A percentile compares a stretch with the other conserved stretches of the same genome.
These are phyloP conservation scores for Polypedilum vanderplanki DNA, from an alignment of 1,140 invertebrate species.

Conservation along the genomic window DNA sequence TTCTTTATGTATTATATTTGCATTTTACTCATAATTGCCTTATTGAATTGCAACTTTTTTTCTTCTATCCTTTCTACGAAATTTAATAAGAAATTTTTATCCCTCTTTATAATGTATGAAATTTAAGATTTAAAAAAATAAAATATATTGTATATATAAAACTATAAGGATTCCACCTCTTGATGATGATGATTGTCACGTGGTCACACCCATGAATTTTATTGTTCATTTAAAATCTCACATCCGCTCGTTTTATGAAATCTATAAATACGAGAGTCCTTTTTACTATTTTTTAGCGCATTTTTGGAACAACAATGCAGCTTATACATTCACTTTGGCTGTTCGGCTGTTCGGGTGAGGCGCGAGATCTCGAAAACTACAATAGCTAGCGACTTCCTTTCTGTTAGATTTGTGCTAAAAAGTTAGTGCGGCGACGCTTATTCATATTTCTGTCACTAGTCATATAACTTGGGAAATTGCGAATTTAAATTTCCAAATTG, in stretches of 20 bases:
- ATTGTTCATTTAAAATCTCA: slow-evolving; percentile 19
- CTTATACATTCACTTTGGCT: too few relatives aligned
- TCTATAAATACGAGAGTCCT: background rate
- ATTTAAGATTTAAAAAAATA: background rate
- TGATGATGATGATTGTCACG: slow-evolving; percentile 14
- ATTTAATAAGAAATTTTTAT: slow-evolving; percentile 10
- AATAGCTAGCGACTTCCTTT: too few relatives aligned
- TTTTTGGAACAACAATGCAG: too few relatives aligned
- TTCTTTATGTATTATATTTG: background rate
- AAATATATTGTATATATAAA: background rate
- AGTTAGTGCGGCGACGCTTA: too few relatives aligned
- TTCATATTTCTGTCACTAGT: too few relatives aligned
- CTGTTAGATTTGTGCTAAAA: too few relatives aligned
- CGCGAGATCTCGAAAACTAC: too few relatives aligned
- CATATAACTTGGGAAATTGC: too few relatives aligned
- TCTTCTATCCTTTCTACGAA: background rate
- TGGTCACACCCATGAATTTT: slow-evolving; percentile 27
- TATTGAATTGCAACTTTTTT: slow-evolving; percentile 3
- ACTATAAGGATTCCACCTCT: background rate
- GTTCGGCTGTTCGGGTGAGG: too few relatives aligned
- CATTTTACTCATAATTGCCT: slow-evolving; percentile 24
- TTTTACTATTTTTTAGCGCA: slow-evolving; percentile 11
- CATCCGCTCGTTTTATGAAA: background rate
- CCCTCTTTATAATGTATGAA: background rate
- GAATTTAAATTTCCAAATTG: too few relatives aligned